Base-by-base conservation (phyloP, 2,888 invertebrate species). In the Magallana nippona region DNA sequence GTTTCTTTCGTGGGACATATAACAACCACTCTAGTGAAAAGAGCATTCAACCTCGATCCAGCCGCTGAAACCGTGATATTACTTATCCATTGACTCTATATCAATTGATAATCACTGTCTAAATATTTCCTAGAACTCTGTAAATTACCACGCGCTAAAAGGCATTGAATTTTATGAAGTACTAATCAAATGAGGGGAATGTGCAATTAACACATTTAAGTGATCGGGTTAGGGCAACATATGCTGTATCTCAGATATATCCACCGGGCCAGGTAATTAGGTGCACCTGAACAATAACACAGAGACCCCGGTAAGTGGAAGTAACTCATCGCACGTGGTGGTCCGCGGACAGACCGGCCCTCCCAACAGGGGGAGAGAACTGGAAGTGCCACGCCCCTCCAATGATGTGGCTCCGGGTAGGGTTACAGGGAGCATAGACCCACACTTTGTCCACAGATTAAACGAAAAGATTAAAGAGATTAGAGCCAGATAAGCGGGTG, bases 381-480 rank as follows among this genome's bases (percentile, higher is more conserved):
- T 22, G 15, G 27, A 22, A 13, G 27, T 22, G 32, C 22, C 71
- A 71, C 71, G 32, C 71, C 71, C 32, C 71, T 71, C 32, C 32
- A 71, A 15, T 71, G 71, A 71, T 27, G 71, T 71, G 11, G 1
- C 27, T 32, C 32, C 71, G 71, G 11, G 19, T 71, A 71, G 71
- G 71, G 71, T 71, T 27, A 71, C 71, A 27, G 27, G 71, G 71
- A 22, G 22, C 71, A 71, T 32, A 71, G 32, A 32, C 71, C 1
- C 32, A 71, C 71, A 71, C 71, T 71, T 71, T 71, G 71, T 71
- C 71, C 71, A 71, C 27, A 71, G 71, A 71, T 71, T 22, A 71
- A 71, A 71, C 32, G 32, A 71, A 71, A 71, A 71, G 71, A 71
- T 71, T 71, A 71, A 71, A 71, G 71, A 71, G 71, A 71, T 71